Evolutionary conservation across 2,113 vertebrate genomes (phyloP), one percentile per base, ranked within the genome.

Genomic region (Xenopus laevis): DNA sequence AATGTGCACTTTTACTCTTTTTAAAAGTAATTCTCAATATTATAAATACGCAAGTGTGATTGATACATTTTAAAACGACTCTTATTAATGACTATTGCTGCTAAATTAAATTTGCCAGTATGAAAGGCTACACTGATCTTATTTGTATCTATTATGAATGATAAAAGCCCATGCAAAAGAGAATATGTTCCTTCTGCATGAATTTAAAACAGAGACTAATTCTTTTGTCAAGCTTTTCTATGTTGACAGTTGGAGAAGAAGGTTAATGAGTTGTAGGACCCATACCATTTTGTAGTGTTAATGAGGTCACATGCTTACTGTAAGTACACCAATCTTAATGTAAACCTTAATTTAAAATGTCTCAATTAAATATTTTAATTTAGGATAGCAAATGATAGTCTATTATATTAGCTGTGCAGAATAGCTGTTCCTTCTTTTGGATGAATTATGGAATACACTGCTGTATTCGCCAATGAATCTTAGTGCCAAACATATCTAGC

Each of bases 261-360:
- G 73, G 73, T 75, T 75, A 75, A 75, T 75, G 65, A 75, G 73
- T 75, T 75, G 65, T 75, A 69, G 47, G 58, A 75, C 73, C 73
- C 65, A 63, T 68, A 75, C 73, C 60, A 67, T 75, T 75, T 67
- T 69, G 55, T 50, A 47, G 57, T 68, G 73, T 75, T 75, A 75
- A 75, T 75, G 66, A 75, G 73, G 73, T 75, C 65, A 69, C 65
- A 69, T 75, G 60, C 73, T 69, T 68, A 75, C 73, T 61, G 73
- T 75, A 75, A 75, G 73, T 75, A 75, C 57, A 75, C 65, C 65
- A 68, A 75, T 69, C 62, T 75, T 75, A 75, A 69, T 68, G 69
- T 75, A 75, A 75, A 68, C 72, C 65, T 59, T 63, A 60, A 59
- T 75, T 75, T 68, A 52, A 75, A 50, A 75, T 75, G 73, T 75